Evolutionary conservation across 2,113 vertebrate species (phyloP), one percentile per base, ranked within the genome.

Genomic region (Hoplias malabaricus): DNA sequence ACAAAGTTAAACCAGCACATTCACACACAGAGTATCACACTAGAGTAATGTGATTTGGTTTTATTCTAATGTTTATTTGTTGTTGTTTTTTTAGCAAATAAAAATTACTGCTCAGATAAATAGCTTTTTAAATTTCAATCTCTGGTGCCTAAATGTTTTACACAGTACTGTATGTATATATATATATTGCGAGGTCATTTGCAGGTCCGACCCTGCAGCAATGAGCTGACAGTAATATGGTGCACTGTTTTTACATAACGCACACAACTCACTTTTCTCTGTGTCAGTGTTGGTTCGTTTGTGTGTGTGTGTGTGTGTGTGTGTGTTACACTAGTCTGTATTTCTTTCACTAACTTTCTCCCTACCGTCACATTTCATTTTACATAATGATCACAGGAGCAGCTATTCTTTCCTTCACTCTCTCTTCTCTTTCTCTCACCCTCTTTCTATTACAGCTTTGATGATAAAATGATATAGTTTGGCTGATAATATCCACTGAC

Each of bases 291-390:
- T n/a, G n/a, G n/a, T n/a, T n/a, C n/a, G 80, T 69, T 73, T 74
- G 59, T 86, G 88, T 90, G 86, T 86, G 71, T 88, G 86, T 85
- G 48, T 21, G 80, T 69, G 73, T 74, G 59, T 86, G 88, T 90
- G 86, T 86, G 71, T 88, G 86, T 85, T 79, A 84, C 83, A 86
- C 84, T 83, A 82, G 79, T 87, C 69, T 87, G 84, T 87, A 83
- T 86, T 79, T 85, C 80, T 85, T 77, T 79, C 67, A 81, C 87
- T 88, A 87, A 87, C 85, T 85, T 88, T 80, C 85, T 86, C 83
- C 81, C 85, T 84, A 84, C 81, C 72, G 78, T 82, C 53, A 79
- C 53, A 69, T 56, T 83, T 76, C 54, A 77, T 68, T 68, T 75
- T 81, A 82, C 82, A 84, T 86, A 71, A 82, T 87, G 86, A 83